A percentile compares a stretch with the other conserved stretches of the same genome.
phyloP scores from a whole-genome alignment of 1,140 invertebrate species.

The Cydia amplana region DNA sequence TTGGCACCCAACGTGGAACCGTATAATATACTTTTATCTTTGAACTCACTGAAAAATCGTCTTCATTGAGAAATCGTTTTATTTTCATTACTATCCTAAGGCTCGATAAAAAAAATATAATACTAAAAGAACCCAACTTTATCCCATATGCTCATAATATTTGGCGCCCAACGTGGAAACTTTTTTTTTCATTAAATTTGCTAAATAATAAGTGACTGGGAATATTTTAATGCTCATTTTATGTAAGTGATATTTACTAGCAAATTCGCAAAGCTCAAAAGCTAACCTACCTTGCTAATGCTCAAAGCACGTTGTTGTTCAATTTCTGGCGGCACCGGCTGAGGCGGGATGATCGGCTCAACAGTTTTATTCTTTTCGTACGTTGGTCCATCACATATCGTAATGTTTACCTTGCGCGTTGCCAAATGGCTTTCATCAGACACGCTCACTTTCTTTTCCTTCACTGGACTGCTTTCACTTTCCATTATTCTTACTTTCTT shows the following conservation, averaged over 20 bases:
- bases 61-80: too few relatives aligned
- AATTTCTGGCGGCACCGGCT: constrained; percentile 85
- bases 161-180: too few relatives aligned
- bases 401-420: constrained; percentile 77
- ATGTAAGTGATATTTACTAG: too few relatives aligned
- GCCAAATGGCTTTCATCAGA: constrained; percentile 65
- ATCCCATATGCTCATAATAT: too few relatives aligned
- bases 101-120: too few relatives aligned
- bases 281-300: constrained; percentile 87
- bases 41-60: constrained; percentile 19
- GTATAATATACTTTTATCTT: constrained; percentile 7
- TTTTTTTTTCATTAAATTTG: not conserved
- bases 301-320: constrained; percentile 88
- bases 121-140: not conserved
- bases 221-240: not conserved
- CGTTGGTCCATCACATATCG: constrained; percentile 79
- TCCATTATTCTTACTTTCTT: constrained; percentile 39
- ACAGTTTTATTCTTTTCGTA: constrained; percentile 76
- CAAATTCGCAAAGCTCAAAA: too few relatives aligned
- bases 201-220: not conserved
- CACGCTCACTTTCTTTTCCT: constrained; percentile 49
- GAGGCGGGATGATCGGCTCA: constrained; percentile 78
- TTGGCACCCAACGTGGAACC: constrained; percentile 16
- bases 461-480: constrained; percentile 41
- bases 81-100: too few relatives aligned